These are phyloP conservation scores for Prosapia bicincta DNA, from an alignment of 2,888 invertebrate genomes.

Conservation along the genomic window DNA sequence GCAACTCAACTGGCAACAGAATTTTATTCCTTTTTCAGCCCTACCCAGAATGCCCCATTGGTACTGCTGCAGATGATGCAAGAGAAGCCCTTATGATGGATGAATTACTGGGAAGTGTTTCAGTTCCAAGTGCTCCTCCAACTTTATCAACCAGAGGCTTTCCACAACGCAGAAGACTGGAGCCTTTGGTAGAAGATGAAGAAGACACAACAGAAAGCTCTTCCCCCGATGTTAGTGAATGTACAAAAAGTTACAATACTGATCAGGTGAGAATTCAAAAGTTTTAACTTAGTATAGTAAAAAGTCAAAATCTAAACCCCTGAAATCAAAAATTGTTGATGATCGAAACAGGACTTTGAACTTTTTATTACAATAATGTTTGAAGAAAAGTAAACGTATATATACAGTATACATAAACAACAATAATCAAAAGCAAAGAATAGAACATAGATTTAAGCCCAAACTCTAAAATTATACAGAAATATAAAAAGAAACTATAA, in stretches of 20 bases:
- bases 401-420: too few relatives aligned
- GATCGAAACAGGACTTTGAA: too few relatives aligned
- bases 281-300: too few relatives aligned
- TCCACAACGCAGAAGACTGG: conserved; percentile 68
- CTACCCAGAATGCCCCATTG: conserved; percentile 30
- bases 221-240: conserved; percentile 51
- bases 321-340: too few relatives aligned
- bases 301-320: too few relatives aligned
- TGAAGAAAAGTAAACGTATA: too few relatives aligned
- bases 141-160: conserved; percentile 67
- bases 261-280: conserved; percentile 39
- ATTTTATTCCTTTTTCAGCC: conserved; percentile 4
- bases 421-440: too few relatives aligned
- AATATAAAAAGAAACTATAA: too few relatives aligned
- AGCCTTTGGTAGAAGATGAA: conserved; percentile 67
- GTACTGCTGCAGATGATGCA: conserved; percentile 54
- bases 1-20: too few relatives aligned
- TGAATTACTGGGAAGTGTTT: conserved; percentile 53
- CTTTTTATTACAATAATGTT: too few relatives aligned
- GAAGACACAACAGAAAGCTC: conserved; percentile 60
- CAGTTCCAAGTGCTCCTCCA: conserved; percentile 66
- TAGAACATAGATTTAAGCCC: too few relatives aligned
- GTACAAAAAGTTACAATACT: conserved; percentile 38
- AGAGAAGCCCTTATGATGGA: conserved; percentile 81
- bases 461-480: too few relatives aligned